phyloP scores from a whole-genome alignment of 2,888 invertebrate genomes.

The Hemaris fuciformis region DNA sequence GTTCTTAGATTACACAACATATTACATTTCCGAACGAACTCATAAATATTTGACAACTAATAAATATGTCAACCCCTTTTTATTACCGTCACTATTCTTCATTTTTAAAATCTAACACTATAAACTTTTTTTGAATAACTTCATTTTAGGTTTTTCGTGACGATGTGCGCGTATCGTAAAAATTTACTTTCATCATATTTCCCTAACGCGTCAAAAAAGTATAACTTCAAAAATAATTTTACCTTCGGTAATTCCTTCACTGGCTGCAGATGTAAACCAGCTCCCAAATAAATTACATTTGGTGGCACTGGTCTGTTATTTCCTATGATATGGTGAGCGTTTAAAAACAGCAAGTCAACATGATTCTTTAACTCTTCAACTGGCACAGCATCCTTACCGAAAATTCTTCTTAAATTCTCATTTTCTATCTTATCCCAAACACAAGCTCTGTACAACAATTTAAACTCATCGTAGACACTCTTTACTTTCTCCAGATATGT shows the following conservation, averaged over 20 bases:
- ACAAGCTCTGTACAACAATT: background rate
- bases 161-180: too few relatives aligned
- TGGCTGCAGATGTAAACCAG: background rate
- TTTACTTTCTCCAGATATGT: background rate
- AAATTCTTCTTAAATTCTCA: background rate
- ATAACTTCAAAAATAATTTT: too few relatives aligned
- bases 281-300: background rate
- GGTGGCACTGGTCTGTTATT: slow-evolving; percentile 8
- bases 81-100: too few relatives aligned
- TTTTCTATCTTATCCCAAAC: background rate
- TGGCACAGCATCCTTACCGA: background rate
- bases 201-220: too few relatives aligned
- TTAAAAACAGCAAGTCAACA: background rate
- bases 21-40: too few relatives aligned
- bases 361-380: background rate
- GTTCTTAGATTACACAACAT: too few relatives aligned
- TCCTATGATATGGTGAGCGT: background rate
- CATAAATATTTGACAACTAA: too few relatives aligned
- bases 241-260: slow-evolving; percentile 4
- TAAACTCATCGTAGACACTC: background rate
- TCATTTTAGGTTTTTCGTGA: too few relatives aligned
- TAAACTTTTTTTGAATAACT: too few relatives aligned
- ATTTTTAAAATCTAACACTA: too few relatives aligned
- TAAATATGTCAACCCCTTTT: too few relatives aligned
- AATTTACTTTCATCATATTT: too few relatives aligned